A percentile compares a stretch with the other conserved stretches of the same genome.
Conservation (phyloP, 2,113 vertebrate genomes). For the Neodon shergylaensis region DNA sequence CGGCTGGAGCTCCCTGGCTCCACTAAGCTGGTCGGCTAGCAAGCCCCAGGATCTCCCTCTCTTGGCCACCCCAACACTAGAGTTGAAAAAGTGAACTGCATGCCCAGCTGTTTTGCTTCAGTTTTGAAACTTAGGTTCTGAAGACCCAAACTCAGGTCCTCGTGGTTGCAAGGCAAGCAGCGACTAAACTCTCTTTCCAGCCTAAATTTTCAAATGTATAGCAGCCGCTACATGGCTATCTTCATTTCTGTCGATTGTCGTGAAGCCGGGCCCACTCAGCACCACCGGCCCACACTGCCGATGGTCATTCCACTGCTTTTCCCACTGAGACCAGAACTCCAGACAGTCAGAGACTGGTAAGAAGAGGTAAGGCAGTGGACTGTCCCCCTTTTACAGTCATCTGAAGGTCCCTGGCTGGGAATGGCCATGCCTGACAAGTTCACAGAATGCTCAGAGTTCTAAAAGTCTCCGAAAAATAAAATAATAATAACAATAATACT, state of each 20-base stretch:
- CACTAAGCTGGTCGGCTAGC: neutral
- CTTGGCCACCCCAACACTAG: neutral
- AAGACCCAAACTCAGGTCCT: neutral
- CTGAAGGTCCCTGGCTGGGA: conserved; percentile 35
- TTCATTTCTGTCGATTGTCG: neutral
- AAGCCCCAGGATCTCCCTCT: neutral
- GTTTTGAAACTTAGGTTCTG: neutral
- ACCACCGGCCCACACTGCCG: neutral
- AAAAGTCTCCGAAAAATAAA: conserved; percentile 78
- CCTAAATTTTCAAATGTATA: neutral
- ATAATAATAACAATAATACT: conserved; percentile 29
- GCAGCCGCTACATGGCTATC: neutral
- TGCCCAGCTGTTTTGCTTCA: neutral
- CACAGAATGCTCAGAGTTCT: conserved; percentile 57
- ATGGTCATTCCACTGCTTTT: neutral
- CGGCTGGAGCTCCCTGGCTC: neutral
- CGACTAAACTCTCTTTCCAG: neutral
- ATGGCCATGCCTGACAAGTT: conserved; percentile 59
- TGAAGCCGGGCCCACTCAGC: neutral
- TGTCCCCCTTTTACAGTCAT: neutral
- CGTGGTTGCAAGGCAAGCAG: neutral
- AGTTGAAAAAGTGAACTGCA: too few relatives aligned
- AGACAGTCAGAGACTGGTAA: neutral
- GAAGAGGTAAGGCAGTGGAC: neutral
- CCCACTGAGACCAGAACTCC: neutral